Evolutionary conservation across 2,797 vertebrate genomes (phyloP).

Genomic region (Pristis pectinata): DNA sequence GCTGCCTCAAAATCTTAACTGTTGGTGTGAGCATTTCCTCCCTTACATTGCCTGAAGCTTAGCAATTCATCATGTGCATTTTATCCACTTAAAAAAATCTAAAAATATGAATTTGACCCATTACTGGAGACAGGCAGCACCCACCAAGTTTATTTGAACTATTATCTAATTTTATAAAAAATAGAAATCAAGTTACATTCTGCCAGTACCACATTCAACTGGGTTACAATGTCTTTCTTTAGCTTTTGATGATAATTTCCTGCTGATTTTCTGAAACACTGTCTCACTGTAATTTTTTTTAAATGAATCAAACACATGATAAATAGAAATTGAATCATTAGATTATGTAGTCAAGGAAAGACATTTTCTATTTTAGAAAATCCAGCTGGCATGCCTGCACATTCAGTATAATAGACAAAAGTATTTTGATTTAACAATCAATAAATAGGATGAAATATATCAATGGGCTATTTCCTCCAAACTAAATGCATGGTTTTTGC

Average conservation of each 20-base stretch:
- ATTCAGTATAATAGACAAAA: background rate
- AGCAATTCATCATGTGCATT: background rate
- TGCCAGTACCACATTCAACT: background rate
- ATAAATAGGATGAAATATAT: background rate
- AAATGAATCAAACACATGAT: background rate
- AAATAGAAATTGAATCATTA: slow-evolving; percentile 21
- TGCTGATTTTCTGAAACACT: background rate
- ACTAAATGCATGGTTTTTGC: background rate
- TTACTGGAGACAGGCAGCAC: background rate
- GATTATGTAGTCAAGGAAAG: background rate
- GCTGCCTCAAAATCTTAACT: background rate
- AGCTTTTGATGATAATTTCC: background rate
- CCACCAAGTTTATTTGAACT: background rate
- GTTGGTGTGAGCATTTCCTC: background rate
- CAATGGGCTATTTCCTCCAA: background rate
- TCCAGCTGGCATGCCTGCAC: background rate
- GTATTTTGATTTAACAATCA: background rate
- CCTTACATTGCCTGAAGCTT: background rate
- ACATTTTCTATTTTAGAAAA: background rate
- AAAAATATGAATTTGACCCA: background rate
- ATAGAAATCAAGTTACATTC: background rate
- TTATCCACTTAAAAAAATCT: background rate
- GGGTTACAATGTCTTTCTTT: rapidly evolving
- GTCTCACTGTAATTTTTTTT: background rate
- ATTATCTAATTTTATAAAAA: background rate